Evolutionary conservation across 1,140 invertebrate species (phyloP).

Genomic region (Drosophila melanogaster): DNA sequence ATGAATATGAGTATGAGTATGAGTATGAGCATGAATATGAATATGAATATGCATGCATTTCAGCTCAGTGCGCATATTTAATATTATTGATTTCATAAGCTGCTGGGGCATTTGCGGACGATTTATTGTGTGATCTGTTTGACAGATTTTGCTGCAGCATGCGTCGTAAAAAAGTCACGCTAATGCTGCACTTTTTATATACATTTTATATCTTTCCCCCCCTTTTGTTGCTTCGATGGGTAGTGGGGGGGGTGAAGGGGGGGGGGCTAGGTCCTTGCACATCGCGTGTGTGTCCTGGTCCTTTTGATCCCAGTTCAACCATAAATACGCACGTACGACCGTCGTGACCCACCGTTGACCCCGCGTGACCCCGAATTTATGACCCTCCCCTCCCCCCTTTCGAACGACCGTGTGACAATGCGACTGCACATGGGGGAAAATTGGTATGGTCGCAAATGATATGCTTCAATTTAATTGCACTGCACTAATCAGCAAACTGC

Average conservation of each 20-base stretch:
- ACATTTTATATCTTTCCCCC: background rate
- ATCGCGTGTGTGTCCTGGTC: slow-evolving; percentile 4
- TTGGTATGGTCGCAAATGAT: slow-evolving; percentile 34
- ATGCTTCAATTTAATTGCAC: slow-evolving; percentile 53
- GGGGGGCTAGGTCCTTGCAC: slow-evolving; percentile 8
- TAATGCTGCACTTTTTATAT: slow-evolving; percentile 23
- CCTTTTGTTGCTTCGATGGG: background rate
- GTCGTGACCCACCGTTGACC: background rate
- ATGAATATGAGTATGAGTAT: background rate
- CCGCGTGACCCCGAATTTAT: slow-evolving; percentile 6
- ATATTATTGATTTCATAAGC: slow-evolving; percentile 22
- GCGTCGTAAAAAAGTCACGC: slow-evolving; percentile 29
- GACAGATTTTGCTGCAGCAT: slow-evolving; percentile 17
- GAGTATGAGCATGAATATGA: no score
- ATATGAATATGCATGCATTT: background rate
- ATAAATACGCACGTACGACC: slow-evolving; percentile 37
- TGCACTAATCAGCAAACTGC: slow-evolving; percentile 53
- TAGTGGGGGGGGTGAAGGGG: background rate
- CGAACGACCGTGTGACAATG: slow-evolving; percentile 11
- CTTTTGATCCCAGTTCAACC: slow-evolving; percentile 34
- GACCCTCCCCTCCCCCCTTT: no score
- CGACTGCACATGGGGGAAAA: slow-evolving; percentile 4
- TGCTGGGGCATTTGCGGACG: slow-evolving; percentile 11
- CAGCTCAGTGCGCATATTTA: slow-evolving; percentile 2
- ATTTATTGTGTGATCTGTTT: slow-evolving; percentile 14